A percentile compares a stretch with the other conserved stretches of the same genome.
Evolutionary conservation across 2,113 vertebrate genomes (phyloP).

Genomic region (Gadus macrocephalus): DNA sequence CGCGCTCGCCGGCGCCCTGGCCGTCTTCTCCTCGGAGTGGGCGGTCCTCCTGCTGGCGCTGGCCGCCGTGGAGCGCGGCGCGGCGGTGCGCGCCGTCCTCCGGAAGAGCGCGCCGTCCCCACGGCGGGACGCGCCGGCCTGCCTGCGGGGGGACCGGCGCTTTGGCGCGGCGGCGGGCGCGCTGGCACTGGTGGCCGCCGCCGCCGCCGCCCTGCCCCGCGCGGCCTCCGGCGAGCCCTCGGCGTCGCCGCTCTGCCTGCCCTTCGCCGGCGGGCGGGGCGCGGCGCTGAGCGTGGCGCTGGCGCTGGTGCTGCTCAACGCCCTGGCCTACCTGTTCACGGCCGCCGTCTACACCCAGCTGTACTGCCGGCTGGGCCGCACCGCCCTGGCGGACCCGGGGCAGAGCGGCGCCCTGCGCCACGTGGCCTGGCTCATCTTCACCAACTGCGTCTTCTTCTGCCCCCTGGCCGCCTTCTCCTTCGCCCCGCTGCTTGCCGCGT

Average conservation of each 20-base stretch:
- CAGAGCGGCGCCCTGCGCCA: conserved; percentile 88
- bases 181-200: conserved; percentile 76
- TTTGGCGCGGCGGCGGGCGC: conserved; percentile 76
- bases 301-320: conserved; percentile 88
- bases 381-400: conserved; percentile 83
- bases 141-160: conserved; percentile 60
- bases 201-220: conserved; percentile 82
- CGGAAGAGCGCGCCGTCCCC: conserved; percentile 71
- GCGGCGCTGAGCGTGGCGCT: conserved; percentile 86
- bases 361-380: conserved; percentile 91
- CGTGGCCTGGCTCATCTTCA: conserved; percentile 97
- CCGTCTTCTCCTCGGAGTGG: conserved; percentile 91
- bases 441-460: conserved; percentile 98
- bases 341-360: conserved; percentile 92
- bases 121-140: conserved; percentile 55
- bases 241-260: conserved; percentile 89
- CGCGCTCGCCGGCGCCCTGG: conserved; percentile 84
- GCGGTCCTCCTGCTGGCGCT: conserved; percentile 84
- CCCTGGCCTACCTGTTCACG: conserved; percentile 88
- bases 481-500: conserved; percentile 82
- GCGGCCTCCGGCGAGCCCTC: conserved; percentile 76
- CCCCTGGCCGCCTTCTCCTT: conserved; percentile 96
- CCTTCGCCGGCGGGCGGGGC: conserved; percentile 85
- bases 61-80: conserved; percentile 87
- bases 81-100: conserved; percentile 78